phyloP scores from a whole-genome alignment of 2,797 vertebrate species.

The Ctenopoma multispine region DNA sequence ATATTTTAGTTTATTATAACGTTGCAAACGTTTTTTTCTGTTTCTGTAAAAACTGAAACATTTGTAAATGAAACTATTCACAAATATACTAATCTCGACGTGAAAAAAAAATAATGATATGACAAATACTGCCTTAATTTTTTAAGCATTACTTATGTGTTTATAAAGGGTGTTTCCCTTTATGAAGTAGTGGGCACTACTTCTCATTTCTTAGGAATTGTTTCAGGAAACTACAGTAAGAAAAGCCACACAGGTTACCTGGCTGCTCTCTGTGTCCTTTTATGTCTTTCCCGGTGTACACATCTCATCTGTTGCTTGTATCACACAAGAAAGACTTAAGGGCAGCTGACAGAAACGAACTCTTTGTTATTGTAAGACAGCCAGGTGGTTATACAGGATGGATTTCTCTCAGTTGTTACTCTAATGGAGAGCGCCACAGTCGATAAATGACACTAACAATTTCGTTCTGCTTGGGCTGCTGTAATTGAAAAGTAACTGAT shows the following conservation, averaged over 20 bases:
- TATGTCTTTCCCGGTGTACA: conserved; percentile 52
- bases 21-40: background rate
- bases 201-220: conserved; percentile 73
- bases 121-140: background rate
- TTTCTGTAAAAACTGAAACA: background rate
- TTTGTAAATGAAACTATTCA: background rate
- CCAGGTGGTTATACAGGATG: conserved; percentile 91
- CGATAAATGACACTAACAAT: conserved; percentile 93
- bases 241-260: conserved; percentile 71
- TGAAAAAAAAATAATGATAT: background rate
- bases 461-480: conserved; percentile 90
- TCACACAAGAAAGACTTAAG: conserved; percentile 72
- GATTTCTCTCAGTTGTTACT: conserved; percentile 89
- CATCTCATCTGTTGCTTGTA: conserved; percentile 72
- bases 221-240: conserved; percentile 39
- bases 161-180: conserved; percentile 41
- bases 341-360: conserved; percentile 84
- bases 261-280: conserved; percentile 49
- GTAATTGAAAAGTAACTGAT: conserved; percentile 94
- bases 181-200: conserved; percentile 87
- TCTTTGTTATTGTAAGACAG: conserved; percentile 89
- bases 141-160: background rate
- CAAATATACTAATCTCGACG: background rate
- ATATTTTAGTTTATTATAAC: background rate
- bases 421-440: conserved; percentile 91